phyloP scores from a whole-genome alignment of 1,140 invertebrate genomes.

The Acyrthosiphon pisum region DNA sequence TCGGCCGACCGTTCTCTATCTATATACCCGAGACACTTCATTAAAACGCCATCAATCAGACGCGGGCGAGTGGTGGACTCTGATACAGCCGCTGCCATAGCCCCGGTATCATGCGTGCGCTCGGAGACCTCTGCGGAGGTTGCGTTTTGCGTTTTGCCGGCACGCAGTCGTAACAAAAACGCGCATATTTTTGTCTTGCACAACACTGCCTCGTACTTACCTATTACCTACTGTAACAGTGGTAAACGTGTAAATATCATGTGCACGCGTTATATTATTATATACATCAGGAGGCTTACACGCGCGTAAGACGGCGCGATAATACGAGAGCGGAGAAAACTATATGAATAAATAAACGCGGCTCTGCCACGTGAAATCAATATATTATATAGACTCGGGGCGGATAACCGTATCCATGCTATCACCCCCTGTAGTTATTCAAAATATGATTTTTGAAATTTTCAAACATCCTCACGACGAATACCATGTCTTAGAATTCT shows the following conservation, averaged over 20 bases:
- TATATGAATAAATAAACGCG: no score
- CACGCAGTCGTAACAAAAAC: not conserved
- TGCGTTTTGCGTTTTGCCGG: not conserved
- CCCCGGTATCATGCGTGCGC: not conserved
- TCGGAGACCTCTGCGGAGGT: not conserved
- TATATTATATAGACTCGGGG: no score
- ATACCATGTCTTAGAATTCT: no score
- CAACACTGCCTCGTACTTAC: no score
- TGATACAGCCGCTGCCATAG: not conserved
- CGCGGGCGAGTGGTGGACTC: not conserved
- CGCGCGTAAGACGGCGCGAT: not conserved
- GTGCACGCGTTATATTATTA: not conserved
- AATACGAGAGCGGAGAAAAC: no score
- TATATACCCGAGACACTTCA: conserved; percentile 21
- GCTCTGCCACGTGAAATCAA: no score
- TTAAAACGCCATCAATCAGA: conserved; percentile 55
- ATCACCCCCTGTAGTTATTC: no score
- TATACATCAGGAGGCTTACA: not conserved
- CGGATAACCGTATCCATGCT: no score
- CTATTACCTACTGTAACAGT: not conserved
- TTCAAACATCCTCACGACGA: no score
- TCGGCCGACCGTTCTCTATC: not conserved
- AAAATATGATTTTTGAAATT: no score
- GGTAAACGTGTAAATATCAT: not conserved
- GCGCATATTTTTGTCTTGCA: conserved; percentile 17